Percentiles rank a stretch among this genome's conserved stretches.
phyloP scores from a whole-genome alignment of 2,113 vertebrate genomes.

The Craseonycteris thonglongyai region DNA sequence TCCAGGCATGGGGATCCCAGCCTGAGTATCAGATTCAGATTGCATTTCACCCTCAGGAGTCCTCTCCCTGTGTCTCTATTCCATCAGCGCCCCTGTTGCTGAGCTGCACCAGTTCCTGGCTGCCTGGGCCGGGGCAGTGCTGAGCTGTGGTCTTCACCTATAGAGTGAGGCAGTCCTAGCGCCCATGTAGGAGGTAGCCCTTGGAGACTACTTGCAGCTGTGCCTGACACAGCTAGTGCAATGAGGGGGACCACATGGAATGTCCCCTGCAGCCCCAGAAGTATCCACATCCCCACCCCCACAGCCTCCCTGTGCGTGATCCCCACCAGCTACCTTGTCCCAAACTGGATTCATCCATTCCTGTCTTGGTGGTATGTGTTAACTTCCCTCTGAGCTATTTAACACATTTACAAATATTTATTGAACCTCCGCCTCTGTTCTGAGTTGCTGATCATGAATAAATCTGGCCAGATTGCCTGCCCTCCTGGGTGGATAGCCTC shows the following conservation, averaged over 20 bases:
- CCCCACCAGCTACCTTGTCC: neutral
- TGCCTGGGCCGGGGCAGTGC: neutral
- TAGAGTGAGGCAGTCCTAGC: neutral
- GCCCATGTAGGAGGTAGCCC: neutral
- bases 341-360: neutral
- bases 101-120: neutral
- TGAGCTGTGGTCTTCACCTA: neutral
- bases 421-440: neutral
- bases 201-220: neutral
- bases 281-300: neutral
- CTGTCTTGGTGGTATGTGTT: neutral
- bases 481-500: neutral
- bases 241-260: neutral
- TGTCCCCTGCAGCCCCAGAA: neutral
- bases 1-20: neutral
- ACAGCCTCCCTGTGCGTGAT: rapidly evolving
- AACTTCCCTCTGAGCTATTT: neutral
- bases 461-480: neutral
- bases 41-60: neutral
- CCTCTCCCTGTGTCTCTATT: neutral
- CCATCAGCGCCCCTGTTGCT: neutral
- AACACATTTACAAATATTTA: neutral
- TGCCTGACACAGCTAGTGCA: rapidly evolving
- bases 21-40: neutral
- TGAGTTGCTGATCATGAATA: neutral